These are phyloP conservation scores for Cairina moschata DNA, from an alignment of 2,113 vertebrate species.

Conservation along the genomic window DNA sequence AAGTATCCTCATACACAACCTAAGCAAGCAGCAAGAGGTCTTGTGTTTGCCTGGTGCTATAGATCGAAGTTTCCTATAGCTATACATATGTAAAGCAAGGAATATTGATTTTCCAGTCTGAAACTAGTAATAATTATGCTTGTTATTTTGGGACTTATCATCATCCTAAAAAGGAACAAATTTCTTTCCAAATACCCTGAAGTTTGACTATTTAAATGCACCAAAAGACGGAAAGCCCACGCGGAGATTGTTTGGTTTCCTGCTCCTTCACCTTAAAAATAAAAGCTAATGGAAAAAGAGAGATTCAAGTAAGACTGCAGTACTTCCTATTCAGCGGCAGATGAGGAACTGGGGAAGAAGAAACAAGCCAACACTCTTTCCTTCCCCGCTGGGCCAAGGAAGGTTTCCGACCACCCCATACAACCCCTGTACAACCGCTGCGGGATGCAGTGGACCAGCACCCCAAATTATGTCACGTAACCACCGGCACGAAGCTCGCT, in stretches of 20 bases:
- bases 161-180: neutral
- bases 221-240: neutral
- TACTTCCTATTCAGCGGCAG: neutral
- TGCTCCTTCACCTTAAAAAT: neutral
- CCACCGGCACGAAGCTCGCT: neutral
- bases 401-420: neutral
- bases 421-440: neutral
- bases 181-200: neutral
- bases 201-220: neutral
- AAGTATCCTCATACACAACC: neutral
- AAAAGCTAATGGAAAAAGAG: neutral
- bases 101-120: neutral
- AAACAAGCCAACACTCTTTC: neutral
- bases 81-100: neutral
- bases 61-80: neutral
- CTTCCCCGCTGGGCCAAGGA: fast-evolving
- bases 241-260: neutral
- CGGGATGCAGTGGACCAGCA: neutral
- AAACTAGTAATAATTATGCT: neutral
- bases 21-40: neutral
- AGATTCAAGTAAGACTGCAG: neutral
- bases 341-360: neutral
- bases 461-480: neutral
- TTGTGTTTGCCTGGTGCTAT: neutral
- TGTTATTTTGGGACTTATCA: neutral